A percentile compares a stretch with the other conserved stretches of the same genome.
Conservation (phyloP, 2,113 vertebrate genomes). For the Heteronetta atricapilla region DNA sequence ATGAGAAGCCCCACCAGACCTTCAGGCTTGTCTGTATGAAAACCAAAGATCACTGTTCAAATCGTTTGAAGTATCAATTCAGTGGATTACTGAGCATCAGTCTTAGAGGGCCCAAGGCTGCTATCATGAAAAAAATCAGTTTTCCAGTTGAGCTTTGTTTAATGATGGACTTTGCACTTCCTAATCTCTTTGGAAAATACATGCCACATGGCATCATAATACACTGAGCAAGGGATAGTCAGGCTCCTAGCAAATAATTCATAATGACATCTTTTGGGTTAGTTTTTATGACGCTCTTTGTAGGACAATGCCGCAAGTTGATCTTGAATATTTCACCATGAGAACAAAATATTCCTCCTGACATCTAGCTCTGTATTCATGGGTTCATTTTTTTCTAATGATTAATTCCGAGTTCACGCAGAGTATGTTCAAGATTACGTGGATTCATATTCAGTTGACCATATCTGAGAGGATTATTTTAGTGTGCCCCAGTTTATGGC, state of each 20-base stretch:
- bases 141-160: constrained; percentile 36
- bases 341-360: constrained; percentile 51
- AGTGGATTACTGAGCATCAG: constrained; percentile 22
- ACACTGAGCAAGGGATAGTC: background rate
- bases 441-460: constrained; percentile 71
- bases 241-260: constrained; percentile 28
- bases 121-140: background rate
- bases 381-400: constrained; percentile 64
- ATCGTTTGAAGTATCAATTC: constrained; percentile 15
- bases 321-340: constrained; percentile 56
- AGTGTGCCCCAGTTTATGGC: constrained; percentile 66
- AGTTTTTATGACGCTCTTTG: constrained; percentile 19
- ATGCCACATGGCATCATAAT: constrained; percentile 37
- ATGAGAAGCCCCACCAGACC: background rate
- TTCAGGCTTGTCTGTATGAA: background rate
- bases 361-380: constrained; percentile 44
- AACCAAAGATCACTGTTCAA: constrained; percentile 3
- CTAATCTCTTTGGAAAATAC: constrained; percentile 48
- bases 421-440: constrained; percentile 66
- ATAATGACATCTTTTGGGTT: background rate
- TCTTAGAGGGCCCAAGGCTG: background rate
- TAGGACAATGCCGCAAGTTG: background rate
- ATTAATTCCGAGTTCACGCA: constrained; percentile 69
- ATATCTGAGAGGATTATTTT: constrained; percentile 72
- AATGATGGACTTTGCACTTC: constrained; percentile 39